Percentiles rank a stretch among this genome's conserved stretches.
Evolutionary conservation across 2,797 vertebrate genomes (phyloP).

Genomic region (Ctenopoma multispine): DNA sequence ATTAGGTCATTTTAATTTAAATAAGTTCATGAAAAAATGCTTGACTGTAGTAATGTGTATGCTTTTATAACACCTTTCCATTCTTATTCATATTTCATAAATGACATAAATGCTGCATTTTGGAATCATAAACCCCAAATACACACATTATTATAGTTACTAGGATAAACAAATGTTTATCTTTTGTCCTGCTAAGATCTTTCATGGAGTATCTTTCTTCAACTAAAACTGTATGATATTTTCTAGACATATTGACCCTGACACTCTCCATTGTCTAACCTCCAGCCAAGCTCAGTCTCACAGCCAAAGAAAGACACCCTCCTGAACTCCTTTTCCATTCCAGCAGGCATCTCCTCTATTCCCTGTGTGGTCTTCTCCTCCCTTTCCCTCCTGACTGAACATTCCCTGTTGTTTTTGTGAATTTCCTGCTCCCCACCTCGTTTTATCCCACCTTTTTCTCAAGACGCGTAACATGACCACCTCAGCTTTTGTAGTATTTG

Average conservation of each 20-base stretch:
- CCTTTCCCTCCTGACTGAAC: constrained; percentile 25
- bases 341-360: constrained; percentile 48
- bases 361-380: constrained; percentile 18
- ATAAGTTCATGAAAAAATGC: neutral
- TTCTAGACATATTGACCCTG: constrained; percentile 27
- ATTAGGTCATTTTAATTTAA: neutral
- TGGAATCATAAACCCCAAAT: neutral
- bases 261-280: constrained; percentile 41
- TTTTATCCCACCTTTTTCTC: constrained; percentile 26
- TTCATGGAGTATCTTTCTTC: no score
- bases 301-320: constrained; percentile 55
- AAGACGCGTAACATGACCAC: constrained; percentile 31
- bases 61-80: neutral
- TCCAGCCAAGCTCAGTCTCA: constrained; percentile 44
- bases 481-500: constrained; percentile 50
- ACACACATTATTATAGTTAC: neutral
- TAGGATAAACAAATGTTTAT: neutral
- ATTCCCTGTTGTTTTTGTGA: constrained; percentile 39
- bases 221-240: neutral
- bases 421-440: constrained; percentile 11
- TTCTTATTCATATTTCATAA: no score
- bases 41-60: neutral
- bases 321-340: constrained; percentile 58
- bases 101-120: no score
- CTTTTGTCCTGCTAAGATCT: neutral